These are phyloP conservation scores for Drosophila tsacasi DNA, from an alignment of 1,140 invertebrate genomes.

Conservation along the genomic window DNA sequence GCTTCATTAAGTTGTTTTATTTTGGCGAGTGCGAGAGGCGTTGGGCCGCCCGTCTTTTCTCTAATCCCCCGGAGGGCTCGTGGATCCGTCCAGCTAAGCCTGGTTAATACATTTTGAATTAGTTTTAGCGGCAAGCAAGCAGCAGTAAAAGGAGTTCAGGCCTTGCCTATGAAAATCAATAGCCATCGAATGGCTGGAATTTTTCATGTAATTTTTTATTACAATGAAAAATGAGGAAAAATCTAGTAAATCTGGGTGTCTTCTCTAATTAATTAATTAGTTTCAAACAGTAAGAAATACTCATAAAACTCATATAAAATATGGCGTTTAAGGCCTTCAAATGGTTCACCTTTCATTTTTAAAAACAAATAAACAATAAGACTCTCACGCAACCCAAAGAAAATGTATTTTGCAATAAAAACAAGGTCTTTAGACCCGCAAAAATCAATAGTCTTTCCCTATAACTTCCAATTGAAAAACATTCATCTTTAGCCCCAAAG, in stretches of 20 bases:
- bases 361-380: not conserved
- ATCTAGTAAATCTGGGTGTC: too few relatives aligned
- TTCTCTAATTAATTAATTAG: too few relatives aligned
- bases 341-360: not conserved
- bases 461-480: not conserved
- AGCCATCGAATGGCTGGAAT: conserved; percentile 11
- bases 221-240: not conserved
- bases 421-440: not conserved
- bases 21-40: conserved; percentile 45
- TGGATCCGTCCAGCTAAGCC: conserved; percentile 46
- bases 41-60: conserved; percentile 46
- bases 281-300: not conserved
- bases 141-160: not conserved
- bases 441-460: not conserved
- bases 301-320: not conserved
- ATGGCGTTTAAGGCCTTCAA: not conserved
- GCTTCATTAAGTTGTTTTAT: conserved; percentile 78
- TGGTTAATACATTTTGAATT: conserved; percentile 66
- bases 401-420: not conserved
- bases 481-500: not conserved
- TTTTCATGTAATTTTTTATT: not conserved
- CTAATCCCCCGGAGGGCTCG: conserved; percentile 45
- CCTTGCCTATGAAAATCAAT: conserved; percentile 32
- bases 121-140: conserved; percentile 20
- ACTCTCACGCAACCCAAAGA: not conserved